Base-by-base conservation (phyloP, 2,797 vertebrate species). In the Pipistrellus pipistrellus region DNA sequence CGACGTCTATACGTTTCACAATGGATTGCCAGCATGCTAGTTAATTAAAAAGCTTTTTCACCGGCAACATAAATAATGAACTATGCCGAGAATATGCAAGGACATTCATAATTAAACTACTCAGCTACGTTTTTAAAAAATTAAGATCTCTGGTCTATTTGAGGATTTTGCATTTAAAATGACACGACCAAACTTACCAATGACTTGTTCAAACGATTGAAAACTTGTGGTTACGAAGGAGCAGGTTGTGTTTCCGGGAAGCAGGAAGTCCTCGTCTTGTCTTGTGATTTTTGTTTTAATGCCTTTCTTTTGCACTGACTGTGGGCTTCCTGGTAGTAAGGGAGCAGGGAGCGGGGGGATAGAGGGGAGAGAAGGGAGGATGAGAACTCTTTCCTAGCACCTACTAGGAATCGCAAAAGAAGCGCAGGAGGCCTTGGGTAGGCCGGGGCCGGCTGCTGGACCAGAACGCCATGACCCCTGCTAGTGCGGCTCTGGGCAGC, bases 21-120 rank as follows among this genome's bases (percentile, higher is more conserved):
- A 95, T 93, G 86, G 88, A 96, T 93, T 96, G 95, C 94, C 96
- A 97, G 96, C 94, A 91, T 94, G 96, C 94, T 96, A 93, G 97
- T 97, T 97, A 97, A 97, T 97, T 97, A 97, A 96, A 97, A 97
- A 97, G 95, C 96, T 95, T 92, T 97, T 96, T 96, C 96, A 96
- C 96, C 10, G 20, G 83, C 95, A 92, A 95, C 94, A 97, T 97
- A 96, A 97, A 97, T 97, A 97, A 97, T 97, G 94, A 97, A 97
- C 84, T 95, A 93, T 87, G 93, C 96, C 95, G 78, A 97, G 88
- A 97, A 96, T 97, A 96, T 93, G 92, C 93, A 96, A 97, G 96
- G 92, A 68, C 96, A 97, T 97, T 89, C 92, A 97, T 97, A 97
- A 97, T 97, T 97, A 97, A 97, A 96, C 94, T 93, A 94, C 94